Evolutionary conservation across 2,888 invertebrate genomes (phyloP), one percentile per base, ranked within the genome.

Genomic region (Latrodectus hesperus): DNA sequence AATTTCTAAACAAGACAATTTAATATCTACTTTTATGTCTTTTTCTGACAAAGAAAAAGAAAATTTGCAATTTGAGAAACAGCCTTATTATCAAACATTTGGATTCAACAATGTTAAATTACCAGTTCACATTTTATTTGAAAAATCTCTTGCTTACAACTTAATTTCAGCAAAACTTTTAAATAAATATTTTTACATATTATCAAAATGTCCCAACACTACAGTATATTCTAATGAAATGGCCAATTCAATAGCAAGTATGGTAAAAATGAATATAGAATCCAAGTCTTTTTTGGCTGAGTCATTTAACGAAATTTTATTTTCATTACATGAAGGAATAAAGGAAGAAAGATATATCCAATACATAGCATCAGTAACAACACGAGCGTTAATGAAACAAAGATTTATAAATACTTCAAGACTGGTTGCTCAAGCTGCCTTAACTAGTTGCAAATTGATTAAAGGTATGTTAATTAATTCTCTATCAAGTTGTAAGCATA

Each of bases 221-320:
- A 72, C 26, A 17, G n/a, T 49, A 6, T 16, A 51, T 51, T 38
- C 80, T 14, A 22, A 38, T 51, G 38, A 68, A 75, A 68, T 82
- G 16, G 68, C 68, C 11, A 60, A 74, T 8, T 38, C 68, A 26
- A 52, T 75, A 55, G 55, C 55, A 14, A 49, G 75, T 2, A 38
- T 68, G 14, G 6, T 55, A 22, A 53, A 26, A 10, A 38, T 75
- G 26, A 60, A 71, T 64, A 17, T 22, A 14, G 60, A 72, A 49
- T 38, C 71, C 5, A 72, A 38, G 6, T 64, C 71, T 5, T 38
- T 51, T 17, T 64, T 80, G 51, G n/a, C 38, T 14, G 49, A 80
- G 22, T 49, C 72, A 17, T 72, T 72, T 52, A 14, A 72, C 51
- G 51, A 80, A 72, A 55, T 80, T 51, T 64, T 80, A 64, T 16